phyloP scores from a whole-genome alignment of 1,140 invertebrate species.

The Tachypleus tridentatus region DNA sequence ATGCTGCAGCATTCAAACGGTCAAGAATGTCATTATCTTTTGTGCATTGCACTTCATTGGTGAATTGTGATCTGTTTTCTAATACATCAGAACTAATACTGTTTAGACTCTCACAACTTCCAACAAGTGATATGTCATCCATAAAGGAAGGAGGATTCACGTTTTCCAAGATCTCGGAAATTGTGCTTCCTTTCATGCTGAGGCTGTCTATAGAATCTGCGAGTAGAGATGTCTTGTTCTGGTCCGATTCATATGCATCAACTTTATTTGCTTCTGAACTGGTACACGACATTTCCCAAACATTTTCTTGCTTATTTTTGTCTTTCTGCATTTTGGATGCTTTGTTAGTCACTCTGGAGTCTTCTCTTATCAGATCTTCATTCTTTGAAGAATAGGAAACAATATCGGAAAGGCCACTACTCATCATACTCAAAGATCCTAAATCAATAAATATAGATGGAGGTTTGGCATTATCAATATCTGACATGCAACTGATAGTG shows the following conservation, averaged over 20 bases:
- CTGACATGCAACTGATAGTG: conserved; percentile 37
- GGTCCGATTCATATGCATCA: neutral
- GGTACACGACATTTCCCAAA: conserved; percentile 27
- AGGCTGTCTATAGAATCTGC: conserved; percentile 49
- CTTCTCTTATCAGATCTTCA: neutral
- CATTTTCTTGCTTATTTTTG: neutral
- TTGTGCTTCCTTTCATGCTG: conserved; percentile 42
- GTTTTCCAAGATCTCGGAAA: conserved; percentile 52
- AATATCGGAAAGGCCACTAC: conserved; percentile 27
- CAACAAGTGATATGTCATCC: conserved; percentile 31
- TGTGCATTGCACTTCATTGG: conserved; percentile 14
- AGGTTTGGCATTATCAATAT: conserved; percentile 61
- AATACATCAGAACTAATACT: conserved; percentile 49
- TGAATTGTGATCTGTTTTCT: conserved; percentile 33
- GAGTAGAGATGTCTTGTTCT: conserved; percentile 31
- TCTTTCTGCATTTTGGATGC: neutral
- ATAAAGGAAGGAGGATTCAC: conserved; percentile 61
- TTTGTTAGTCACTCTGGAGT: neutral
- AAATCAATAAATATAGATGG: conserved; percentile 50
- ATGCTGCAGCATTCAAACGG: conserved; percentile 26
- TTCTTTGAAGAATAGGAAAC: neutral
- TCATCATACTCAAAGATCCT: conserved; percentile 30
- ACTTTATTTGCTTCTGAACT: conserved; percentile 6
- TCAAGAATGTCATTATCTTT: conserved; percentile 19
- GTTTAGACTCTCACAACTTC: conserved; percentile 51